These are phyloP conservation scores for Mythimna loreyi DNA, from an alignment of 2,888 invertebrate genomes.

Conservation along the genomic window DNA sequence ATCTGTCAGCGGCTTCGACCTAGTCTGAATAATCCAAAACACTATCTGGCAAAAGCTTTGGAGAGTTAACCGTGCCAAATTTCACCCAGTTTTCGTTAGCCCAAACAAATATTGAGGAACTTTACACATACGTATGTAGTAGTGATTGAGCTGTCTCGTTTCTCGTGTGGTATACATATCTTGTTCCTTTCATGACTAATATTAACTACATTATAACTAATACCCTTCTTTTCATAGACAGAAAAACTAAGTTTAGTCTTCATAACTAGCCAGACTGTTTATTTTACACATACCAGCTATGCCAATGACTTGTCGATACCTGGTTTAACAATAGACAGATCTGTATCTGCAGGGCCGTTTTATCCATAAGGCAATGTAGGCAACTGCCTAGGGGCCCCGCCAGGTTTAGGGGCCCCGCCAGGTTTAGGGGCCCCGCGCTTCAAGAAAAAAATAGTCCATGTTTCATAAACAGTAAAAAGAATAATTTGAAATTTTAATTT, in stretches of 20 bases:
- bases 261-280: constrained; percentile 52
- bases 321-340: constrained; percentile 33
- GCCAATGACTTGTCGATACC: constrained; percentile 43
- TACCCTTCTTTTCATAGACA: constrained; percentile 18
- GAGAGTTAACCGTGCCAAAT: constrained; percentile 46
- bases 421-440: too few relatives aligned
- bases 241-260: constrained; percentile 33
- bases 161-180: background rate
- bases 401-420: too few relatives aligned
- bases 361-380: too few relatives aligned
- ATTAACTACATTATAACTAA: background rate
- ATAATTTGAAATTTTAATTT: too few relatives aligned
- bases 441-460: too few relatives aligned
- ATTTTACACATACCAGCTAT: constrained; percentile 45
- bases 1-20: constrained; percentile 15
- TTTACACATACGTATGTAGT: background rate
- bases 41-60: constrained; percentile 25
- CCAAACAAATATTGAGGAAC: constrained; percentile 32
- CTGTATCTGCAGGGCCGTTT: too few relatives aligned
- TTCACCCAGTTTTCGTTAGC: constrained; percentile 28
- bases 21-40: constrained; percentile 29
- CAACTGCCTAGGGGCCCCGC: too few relatives aligned
- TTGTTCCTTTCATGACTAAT: constrained; percentile 11
- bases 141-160: constrained; percentile 17
- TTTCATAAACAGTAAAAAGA: too few relatives aligned